phyloP scores from a whole-genome alignment of 2,888 invertebrate species.

The Onthophagus sagittarius region DNA sequence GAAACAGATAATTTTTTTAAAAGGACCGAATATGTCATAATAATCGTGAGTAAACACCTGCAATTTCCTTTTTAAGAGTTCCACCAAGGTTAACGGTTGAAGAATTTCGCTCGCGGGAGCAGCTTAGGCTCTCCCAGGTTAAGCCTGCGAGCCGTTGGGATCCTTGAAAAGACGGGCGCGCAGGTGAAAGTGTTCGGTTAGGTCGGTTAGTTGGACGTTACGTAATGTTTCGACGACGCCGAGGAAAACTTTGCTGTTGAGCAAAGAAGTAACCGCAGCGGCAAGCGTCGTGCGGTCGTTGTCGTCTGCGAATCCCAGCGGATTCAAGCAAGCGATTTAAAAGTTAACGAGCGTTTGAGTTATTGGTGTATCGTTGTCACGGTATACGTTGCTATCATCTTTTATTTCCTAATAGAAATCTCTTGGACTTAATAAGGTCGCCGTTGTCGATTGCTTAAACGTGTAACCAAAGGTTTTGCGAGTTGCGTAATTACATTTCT shows the following conservation, averaged over 20 bases:
- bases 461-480: neutral
- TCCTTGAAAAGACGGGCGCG: slow-evolving; percentile 6
- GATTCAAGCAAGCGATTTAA: neutral
- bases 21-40: neutral
- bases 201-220: neutral
- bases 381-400: neutral
- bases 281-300: neutral
- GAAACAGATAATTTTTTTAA: too few species aligned
- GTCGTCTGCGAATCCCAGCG: neutral
- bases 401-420: neutral
- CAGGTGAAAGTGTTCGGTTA: slow-evolving; percentile 9
- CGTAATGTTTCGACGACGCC: neutral
- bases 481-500: neutral
- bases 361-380: neutral
- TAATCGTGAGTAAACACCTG: neutral
- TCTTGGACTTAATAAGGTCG: neutral
- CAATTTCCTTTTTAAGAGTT: neutral
- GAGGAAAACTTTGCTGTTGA: neutral
- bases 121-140: slow-evolving; percentile 3
- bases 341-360: neutral
- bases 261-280: neutral
- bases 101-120: neutral
- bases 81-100: neutral
- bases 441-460: neutral
- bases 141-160: neutral